Base-by-base conservation (phyloP, 2,888 invertebrate species). In the Sinelater perroti region DNA sequence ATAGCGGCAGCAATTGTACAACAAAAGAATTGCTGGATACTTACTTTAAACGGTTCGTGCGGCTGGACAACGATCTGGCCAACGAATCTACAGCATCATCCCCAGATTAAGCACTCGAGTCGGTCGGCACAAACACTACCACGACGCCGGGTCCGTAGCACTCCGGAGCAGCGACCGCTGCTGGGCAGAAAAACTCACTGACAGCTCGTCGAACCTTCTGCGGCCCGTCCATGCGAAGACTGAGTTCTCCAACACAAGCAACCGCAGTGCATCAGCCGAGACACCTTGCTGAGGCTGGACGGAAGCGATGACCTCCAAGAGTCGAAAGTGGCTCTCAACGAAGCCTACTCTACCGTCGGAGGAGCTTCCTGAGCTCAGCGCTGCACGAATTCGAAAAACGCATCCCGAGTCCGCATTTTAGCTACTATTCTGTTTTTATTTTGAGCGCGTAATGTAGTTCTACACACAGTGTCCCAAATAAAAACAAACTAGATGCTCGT, bases 291-390 rank as follows among this genome's bases (percentile, higher is more conserved):
- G 58, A 52, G 40, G 58, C 59, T 60, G 62, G 59, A 56, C 63
- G 64, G 67, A 67, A 65, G 58, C 68, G 67, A 66, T 67, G 67
- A 67, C 68, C 67, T 66, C 66, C 51, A 63, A 65, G 65, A 60
- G 58, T 57, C 56, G 62, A 58, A 51, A 51, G 55, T 61, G 63
- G 31, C 51, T 40, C 26, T 53, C 44, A 30, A 35, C 26, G 40
- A 56, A 14, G 21, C 47, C 58, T 44, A 52, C 50, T 33, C 47
- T 40, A 38, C 30, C n/a, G 14, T 35, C 14, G 13, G 20, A 44
- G 14, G 14, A n/a, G 26, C 6, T 24, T 24, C 36, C 36, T 35
- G 18, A 31, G n/a, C 30, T 16, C 5, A 44, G 10, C n/a, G 4
- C 3, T 17, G 4, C n/a, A 44, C 7, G 16, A 4, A 1, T 36